phyloP scores from a whole-genome alignment of 2,797 vertebrate genomes.

The Lophotriccus pileatus region DNA sequence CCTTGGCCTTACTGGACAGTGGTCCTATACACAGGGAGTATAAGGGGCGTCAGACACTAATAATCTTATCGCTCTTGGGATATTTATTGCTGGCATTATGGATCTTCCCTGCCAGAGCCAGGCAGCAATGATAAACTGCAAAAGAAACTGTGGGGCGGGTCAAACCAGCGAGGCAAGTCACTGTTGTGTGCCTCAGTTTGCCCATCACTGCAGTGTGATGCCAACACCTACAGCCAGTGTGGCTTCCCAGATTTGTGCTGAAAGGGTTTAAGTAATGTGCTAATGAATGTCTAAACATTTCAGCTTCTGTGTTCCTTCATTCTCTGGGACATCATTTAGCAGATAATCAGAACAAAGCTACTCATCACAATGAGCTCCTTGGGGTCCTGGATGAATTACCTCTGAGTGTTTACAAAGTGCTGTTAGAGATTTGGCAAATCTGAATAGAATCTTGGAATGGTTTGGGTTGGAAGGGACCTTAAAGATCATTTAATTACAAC shows the following conservation, averaged over 20 bases:
- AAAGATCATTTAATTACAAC: not conserved
- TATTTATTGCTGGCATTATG: not conserved
- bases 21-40: not conserved
- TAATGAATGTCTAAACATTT: not conserved
- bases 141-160: not conserved
- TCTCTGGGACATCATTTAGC: not conserved
- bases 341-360: not conserved
- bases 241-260: not conserved
- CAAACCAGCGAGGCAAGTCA: not conserved
- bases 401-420: not conserved
- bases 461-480: not conserved
- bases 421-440: not conserved
- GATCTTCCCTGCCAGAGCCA: not conserved
- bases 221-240: not conserved
- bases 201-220: not conserved
- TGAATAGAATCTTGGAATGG: not conserved
- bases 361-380: not conserved
- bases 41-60: not conserved
- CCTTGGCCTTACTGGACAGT: conserved; percentile 6
- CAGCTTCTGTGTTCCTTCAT: not conserved
- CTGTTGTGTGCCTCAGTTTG: not conserved
- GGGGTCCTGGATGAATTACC: not conserved
- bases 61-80: not conserved
- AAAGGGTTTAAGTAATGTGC: not conserved
- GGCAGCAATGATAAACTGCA: not conserved